Base-by-base conservation (phyloP, 2,888 invertebrate species). In the Elgonia sp. region DNA sequence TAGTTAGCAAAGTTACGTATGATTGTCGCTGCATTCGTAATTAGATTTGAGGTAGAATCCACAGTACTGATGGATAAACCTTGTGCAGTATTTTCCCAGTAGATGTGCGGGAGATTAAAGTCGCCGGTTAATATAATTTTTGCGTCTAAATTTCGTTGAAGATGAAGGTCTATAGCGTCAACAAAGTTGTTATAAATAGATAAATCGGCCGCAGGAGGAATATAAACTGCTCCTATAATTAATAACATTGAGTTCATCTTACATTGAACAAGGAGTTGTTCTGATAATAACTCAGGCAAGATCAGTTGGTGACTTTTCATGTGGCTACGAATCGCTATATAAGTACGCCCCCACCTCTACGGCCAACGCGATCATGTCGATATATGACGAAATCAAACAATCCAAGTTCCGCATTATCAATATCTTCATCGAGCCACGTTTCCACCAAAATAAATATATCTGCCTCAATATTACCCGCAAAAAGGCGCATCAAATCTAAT, bases 151-250 rank as follows among this genome's bases (percentile, higher is more conserved):
- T 53, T 16, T 14, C n/a, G 53, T 53, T 53, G 53, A 53, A 53
- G 53, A 16, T 53, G 12, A 5, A 16, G 10, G 10, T 53, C 53
- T 53, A 53, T 16, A 53, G n/a, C n/a, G n/a, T 53, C n/a, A 16
- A 53, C 53, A 16, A 16, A 53, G n/a, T 53, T 12, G 10, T 53
- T 12, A 53, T 53, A 53, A 53, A n/a, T n/a, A n/a, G n/a, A n/a
- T n/a, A n/a, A n/a, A n/a, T n/a, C n/a, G n/a, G n/a, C n/a, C n/a
- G n/a, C n/a, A 4, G 63, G 76, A 0, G 76, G 76, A 63, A 76
- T 57, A 42, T 76, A 77, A n/a, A 65, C 77, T 14, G 65, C n/a
- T 9, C 77, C 77, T 16, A 77, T 10, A 63, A 77, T 77, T 9
- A 65, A 46, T 20, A n/a, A 21, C 10, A 0, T 63, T 18, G 21